These are phyloP conservation scores for Pelosia muscerda DNA, from an alignment of 2,888 invertebrate genomes.

Conservation along the genomic window DNA sequence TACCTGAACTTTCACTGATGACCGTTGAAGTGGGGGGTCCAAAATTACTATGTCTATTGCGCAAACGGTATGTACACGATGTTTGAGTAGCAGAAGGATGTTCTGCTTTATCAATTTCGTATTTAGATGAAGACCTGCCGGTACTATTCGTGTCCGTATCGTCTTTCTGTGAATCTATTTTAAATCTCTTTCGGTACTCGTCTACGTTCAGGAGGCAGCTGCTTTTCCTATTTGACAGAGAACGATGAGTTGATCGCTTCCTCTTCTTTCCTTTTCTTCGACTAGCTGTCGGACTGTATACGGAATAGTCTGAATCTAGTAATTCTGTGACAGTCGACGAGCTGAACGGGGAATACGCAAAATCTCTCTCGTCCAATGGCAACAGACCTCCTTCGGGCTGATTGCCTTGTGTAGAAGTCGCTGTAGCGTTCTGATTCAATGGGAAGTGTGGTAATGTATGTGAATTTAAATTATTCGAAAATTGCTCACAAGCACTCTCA, in stretches of 20 bases:
- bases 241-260: slow-evolving; percentile 78
- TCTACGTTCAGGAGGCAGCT: slow-evolving; percentile 72
- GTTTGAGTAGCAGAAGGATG: slow-evolving; percentile 68
- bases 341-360: slow-evolving; percentile 83
- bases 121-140: slow-evolving; percentile 58
- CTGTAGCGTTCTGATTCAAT: slow-evolving; percentile 63
- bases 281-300: slow-evolving; percentile 80
- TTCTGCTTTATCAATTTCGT: slow-evolving; percentile 70
- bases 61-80: slow-evolving; percentile 51
- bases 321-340: slow-evolving; percentile 83
- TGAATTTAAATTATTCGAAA: slow-evolving; percentile 61
- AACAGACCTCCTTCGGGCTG: slow-evolving; percentile 79
- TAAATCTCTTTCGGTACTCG: slow-evolving; percentile 81
- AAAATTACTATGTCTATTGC: slow-evolving; percentile 55
- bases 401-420: slow-evolving; percentile 62
- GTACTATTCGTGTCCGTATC: slow-evolving; percentile 62
- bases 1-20: slow-evolving; percentile 78
- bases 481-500: slow-evolving; percentile 79
- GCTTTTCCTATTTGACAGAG: slow-evolving; percentile 76
- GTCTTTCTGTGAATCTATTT: slow-evolving; percentile 83
- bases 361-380: slow-evolving; percentile 84
- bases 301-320: slow-evolving; percentile 82
- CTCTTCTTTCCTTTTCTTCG: slow-evolving; percentile 81
- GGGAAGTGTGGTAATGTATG: slow-evolving; percentile 60
- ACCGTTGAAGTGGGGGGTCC: slow-evolving; percentile 75